Base-by-base conservation (phyloP, 1,140 invertebrate genomes). In the Galleria mellonella region DNA sequence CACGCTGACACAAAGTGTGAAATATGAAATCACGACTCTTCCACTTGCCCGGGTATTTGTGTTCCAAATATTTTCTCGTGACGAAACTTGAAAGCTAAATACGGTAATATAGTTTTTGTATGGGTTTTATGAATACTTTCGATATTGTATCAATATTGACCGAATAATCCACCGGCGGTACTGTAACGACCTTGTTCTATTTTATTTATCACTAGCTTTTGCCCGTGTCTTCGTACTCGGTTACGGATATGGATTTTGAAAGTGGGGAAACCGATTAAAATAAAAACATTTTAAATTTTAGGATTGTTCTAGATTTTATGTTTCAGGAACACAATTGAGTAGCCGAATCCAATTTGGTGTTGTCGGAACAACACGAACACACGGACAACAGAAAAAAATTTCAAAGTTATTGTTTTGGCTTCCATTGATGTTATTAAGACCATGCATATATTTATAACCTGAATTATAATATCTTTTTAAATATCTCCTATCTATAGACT, bases 1-100 rank as follows among this genome's bases (percentile, higher is more conserved):
- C 70, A 62, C 74, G 69, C 72, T 61, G 65, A 6, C 6, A 23
- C 68, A 57, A 79, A 84, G 81, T 84, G 81, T 84, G 74, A 84
- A 84, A 83, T 81, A 84, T 81, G 78, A 84, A 84, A 84, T 84
- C 81, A 84, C 81, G 81, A 84, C 66, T 78, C 63, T 58, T 68
- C 72, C 67, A 77, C 72, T 78, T 62, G 64, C 62, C 54, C 68
- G 58, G 60, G 49, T 79, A 66, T 85, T 84, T 81, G 76, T 72
- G 70, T 79, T 83, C 72, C 69, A 72, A 79, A 85, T 83, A 81
- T 71, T 70, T 75, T 77, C 67, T 82, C 67, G 60, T 78, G 67
- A 72, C 67, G 69, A 78, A 74, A 73, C 61, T 66, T 52, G 58
- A 71, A 73, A 62, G 48, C 51, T 51, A 51, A 56, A 52, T 56